Conservation (phyloP, 2,797 vertebrate genomes). For the Arnoldichthys spilopterus region DNA sequence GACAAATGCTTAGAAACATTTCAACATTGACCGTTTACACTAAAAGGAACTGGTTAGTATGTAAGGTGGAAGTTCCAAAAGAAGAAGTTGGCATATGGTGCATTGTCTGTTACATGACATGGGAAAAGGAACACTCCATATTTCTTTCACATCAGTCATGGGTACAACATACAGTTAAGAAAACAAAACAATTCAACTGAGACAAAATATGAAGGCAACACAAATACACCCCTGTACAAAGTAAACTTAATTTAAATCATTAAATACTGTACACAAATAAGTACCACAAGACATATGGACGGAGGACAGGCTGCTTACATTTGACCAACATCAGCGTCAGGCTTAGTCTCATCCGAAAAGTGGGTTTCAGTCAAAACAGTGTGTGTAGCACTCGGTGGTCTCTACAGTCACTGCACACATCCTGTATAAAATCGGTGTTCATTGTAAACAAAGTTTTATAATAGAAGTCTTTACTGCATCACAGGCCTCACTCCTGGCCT, state of each 20-base stretch:
- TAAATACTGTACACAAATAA: conserved; percentile 81
- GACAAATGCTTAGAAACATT: neutral
- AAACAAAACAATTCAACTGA: conserved; percentile 47
- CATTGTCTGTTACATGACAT: conserved; percentile 30
- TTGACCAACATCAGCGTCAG: conserved; percentile 7
- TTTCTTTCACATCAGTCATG: conserved; percentile 70
- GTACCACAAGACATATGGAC: conserved; percentile 60
- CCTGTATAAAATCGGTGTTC: conserved; percentile 25
- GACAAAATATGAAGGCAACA: conserved; percentile 9
- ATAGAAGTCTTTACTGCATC: conserved; percentile 14
- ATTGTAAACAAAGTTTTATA: conserved; percentile 37
- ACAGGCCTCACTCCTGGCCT: neutral
- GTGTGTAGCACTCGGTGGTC: neutral
- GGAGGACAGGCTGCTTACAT: conserved; percentile 13
- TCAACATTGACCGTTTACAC: conserved; percentile 14
- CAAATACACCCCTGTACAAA: conserved; percentile 67
- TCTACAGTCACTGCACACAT: neutral
- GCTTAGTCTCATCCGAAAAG: conserved; percentile 11
- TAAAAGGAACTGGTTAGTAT: conserved; percentile 23
- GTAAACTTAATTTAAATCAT: conserved; percentile 81
- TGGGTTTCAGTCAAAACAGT: conserved; percentile 5
- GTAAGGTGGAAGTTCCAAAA: neutral
- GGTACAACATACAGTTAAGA: conserved; percentile 47
- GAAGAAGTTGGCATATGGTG: neutral
- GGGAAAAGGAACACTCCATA: conserved; percentile 61